Percentiles rank a stretch among this genome's conserved stretches.
Evolutionary conservation across 2,888 invertebrate genomes (phyloP).

Genomic region (Odiellus spinosus): DNA sequence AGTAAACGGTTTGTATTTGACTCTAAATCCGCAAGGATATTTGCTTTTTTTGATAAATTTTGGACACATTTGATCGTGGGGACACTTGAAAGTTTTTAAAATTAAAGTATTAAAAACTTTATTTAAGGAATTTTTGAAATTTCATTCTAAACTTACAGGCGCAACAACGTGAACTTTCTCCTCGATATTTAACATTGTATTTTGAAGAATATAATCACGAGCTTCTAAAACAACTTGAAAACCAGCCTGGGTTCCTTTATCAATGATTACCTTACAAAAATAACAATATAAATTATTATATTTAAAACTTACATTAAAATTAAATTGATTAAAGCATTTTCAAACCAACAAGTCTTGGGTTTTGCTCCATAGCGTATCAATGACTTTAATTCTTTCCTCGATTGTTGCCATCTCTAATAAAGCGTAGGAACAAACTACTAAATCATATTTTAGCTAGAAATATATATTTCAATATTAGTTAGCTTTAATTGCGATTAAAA

Average conservation of each 20-base stretch:
- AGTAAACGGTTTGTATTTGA: conserved; percentile 39
- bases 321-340: not conserved
- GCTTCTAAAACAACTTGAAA: conserved; percentile 68
- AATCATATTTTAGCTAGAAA: conserved; percentile 47
- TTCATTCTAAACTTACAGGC: not conserved
- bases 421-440: conserved; percentile 63
- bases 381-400: conserved; percentile 46
- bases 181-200: conserved; percentile 22
- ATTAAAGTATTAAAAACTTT: conserved; percentile 6
- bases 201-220: conserved; percentile 55
- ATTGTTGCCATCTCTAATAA: conserved; percentile 59
- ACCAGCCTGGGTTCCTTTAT: conserved; percentile 66
- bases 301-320: conserved; percentile 3
- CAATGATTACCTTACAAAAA: conserved; percentile 46
- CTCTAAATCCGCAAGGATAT: conserved; percentile 62
- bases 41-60: conserved; percentile 39
- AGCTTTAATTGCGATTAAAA: conserved; percentile 8
- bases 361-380: conserved; percentile 70
- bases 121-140: not conserved
- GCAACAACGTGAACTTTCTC: not conserved
- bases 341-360: conserved; percentile 52
- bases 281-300: not conserved
- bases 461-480: no score
- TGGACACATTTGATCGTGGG: conserved; percentile 65
- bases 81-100: conserved; percentile 39